Evolutionary conservation across 2,797 vertebrate genomes (phyloP).

Genomic region (Cebuella pygmaea): DNA sequence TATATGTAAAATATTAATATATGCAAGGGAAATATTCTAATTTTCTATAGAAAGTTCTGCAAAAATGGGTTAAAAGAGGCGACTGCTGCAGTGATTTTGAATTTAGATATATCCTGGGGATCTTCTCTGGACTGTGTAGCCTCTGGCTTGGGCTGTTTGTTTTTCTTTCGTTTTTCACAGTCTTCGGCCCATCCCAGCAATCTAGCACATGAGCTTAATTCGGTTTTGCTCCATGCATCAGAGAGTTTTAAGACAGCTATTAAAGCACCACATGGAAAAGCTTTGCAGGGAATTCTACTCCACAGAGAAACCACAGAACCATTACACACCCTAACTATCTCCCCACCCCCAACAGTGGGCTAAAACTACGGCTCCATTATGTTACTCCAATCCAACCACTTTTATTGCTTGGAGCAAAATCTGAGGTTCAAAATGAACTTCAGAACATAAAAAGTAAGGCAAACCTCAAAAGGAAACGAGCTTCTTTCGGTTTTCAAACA

Average conservation of each 20-base stretch:
- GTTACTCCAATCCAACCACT: conserved; percentile 70
- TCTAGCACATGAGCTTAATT: conserved; percentile 76
- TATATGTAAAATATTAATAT: neutral
- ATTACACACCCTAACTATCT: conserved; percentile 79
- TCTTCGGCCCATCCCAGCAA: conserved; percentile 65
- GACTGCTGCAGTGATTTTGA: neutral
- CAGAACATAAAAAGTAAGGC: conserved; percentile 79
- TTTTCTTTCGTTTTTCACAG: conserved; percentile 63
- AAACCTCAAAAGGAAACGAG: conserved; percentile 78
- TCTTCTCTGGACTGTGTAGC: conserved; percentile 30
- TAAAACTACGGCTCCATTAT: conserved; percentile 76
- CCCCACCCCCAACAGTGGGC: conserved; percentile 76
- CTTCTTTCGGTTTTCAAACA: conserved; percentile 75
- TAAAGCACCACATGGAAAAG: conserved; percentile 82
- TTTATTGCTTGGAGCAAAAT: conserved; percentile 82
- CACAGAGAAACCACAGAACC: conserved; percentile 79
- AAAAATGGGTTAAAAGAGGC: neutral
- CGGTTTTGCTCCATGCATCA: conserved; percentile 74
- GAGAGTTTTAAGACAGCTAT: conserved; percentile 81
- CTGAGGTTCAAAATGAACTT: conserved; percentile 80
- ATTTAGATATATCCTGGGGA: neutral
- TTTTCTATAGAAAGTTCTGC: neutral
- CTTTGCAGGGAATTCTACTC: conserved; percentile 81
- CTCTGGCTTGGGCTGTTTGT: conserved; percentile 13
- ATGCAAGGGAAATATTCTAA: neutral